Conservation (phyloP, 2,888 invertebrate species). For the Smittia aterrima region DNA sequence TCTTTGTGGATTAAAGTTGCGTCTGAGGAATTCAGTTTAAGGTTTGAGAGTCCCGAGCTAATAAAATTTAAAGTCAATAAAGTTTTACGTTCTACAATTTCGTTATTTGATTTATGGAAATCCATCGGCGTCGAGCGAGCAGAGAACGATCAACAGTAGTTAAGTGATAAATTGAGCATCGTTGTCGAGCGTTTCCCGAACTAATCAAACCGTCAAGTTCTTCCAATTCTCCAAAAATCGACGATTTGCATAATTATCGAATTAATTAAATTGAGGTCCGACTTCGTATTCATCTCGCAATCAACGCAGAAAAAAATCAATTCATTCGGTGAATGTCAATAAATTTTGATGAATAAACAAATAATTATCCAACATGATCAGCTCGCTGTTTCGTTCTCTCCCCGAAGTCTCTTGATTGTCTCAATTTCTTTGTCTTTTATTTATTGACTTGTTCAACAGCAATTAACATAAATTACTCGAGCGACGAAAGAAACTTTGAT, state of each 20-base stretch:
- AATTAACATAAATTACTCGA: slow-evolving; percentile 39
- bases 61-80: slow-evolving; percentile 1
- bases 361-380: slow-evolving; percentile 33
- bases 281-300: neutral
- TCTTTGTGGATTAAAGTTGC: slow-evolving; percentile 6
- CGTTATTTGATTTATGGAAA: neutral
- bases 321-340: neutral
- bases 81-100: slow-evolving; percentile 13
- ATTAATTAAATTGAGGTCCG: neutral
- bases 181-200: neutral
- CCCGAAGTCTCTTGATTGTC: neutral
- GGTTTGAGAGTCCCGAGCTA: too few species aligned
- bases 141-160: slow-evolving; percentile 1
- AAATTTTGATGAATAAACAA: neutral
- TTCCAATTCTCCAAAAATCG: neutral
- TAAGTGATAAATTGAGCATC: slow-evolving; percentile 4
- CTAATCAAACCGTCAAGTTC: neutral
- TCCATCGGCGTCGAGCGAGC: neutral
- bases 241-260: slow-evolving; percentile 6
- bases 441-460: slow-evolving; percentile 37
- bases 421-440: slow-evolving; percentile 27
- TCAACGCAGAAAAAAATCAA: slow-evolving; percentile 7
- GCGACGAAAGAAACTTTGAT: neutral
- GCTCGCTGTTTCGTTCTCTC: neutral
- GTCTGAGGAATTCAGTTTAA: neutral